phyloP scores from a whole-genome alignment of 2,113 vertebrate species.

The Mohoua ochrocephala region DNA sequence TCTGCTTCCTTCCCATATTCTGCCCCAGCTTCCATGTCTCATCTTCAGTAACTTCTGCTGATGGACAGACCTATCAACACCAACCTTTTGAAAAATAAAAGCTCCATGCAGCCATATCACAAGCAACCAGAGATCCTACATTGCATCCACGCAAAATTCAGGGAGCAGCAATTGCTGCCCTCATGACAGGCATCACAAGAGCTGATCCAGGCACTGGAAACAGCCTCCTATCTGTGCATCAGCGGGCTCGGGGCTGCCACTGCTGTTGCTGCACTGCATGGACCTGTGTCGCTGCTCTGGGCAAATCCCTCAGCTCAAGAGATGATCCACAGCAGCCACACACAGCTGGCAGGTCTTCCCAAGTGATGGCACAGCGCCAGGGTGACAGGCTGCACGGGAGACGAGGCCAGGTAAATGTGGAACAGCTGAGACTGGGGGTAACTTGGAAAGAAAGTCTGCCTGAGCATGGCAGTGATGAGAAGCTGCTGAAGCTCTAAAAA shows the following conservation, averaged over 20 bases:
- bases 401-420: background rate
- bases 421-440: background rate
- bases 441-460: background rate
- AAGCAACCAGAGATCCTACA: background rate
- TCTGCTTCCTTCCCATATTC: background rate
- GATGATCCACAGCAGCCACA: background rate
- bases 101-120: background rate
- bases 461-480: background rate
- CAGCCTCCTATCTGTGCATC: background rate
- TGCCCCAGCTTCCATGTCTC: background rate
- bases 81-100: background rate
- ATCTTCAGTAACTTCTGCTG: background rate
- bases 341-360: background rate
- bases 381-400: background rate
- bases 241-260: background rate
- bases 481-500: background rate
- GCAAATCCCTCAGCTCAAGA: background rate
- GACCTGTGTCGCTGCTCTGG: background rate
- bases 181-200: background rate
- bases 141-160: background rate
- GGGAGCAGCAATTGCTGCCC: background rate
- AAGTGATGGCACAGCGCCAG: rapidly evolving
- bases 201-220: background rate
- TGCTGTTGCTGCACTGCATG: rapidly evolving
- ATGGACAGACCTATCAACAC: background rate